These are phyloP conservation scores for Gymnopithys bicolor DNA, from an alignment of 2,797 vertebrate genomes.

Conservation along the genomic window DNA sequence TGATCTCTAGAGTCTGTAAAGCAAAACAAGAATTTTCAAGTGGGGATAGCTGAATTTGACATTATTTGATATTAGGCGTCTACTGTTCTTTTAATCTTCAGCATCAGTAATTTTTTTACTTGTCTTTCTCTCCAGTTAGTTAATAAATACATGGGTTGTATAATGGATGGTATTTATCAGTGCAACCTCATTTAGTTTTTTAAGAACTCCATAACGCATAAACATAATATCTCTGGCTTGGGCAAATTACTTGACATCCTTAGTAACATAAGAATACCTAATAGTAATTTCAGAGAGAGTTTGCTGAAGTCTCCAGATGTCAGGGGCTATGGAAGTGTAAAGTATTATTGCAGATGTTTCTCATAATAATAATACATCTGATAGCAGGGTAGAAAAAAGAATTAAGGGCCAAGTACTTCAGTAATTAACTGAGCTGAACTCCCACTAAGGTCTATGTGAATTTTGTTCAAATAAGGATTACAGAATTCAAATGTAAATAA, in stretches of 20 bases:
- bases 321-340: slow-evolving; percentile 54
- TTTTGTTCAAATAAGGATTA: slow-evolving; percentile 70
- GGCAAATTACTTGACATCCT: slow-evolving; percentile 31
- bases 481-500: slow-evolving; percentile 63
- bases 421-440: slow-evolving; percentile 63
- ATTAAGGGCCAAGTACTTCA: slow-evolving; percentile 68
- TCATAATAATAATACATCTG: slow-evolving; percentile 64
- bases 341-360: slow-evolving; percentile 69
- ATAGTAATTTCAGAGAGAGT: slow-evolving; percentile 35
- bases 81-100: slow-evolving; percentile 58
- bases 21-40: slow-evolving; percentile 70
- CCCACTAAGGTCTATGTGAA: slow-evolving; percentile 61
- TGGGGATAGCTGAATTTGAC: slow-evolving; percentile 10
- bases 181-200: slow-evolving; percentile 40
- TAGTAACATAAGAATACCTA: slow-evolving; percentile 27
- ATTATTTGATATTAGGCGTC: slow-evolving; percentile 52
- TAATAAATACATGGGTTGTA: background rate
- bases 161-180: slow-evolving; percentile 40
- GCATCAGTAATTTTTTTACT: slow-evolving; percentile 59
- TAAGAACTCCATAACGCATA: slow-evolving; percentile 12
- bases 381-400: slow-evolving; percentile 67
- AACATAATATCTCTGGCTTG: slow-evolving; percentile 11
- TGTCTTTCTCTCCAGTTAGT: slow-evolving; percentile 15
- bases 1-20: slow-evolving; percentile 64
- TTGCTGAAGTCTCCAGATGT: slow-evolving; percentile 58